Evolutionary conservation across 2,113 vertebrate species (phyloP).

Genomic region (Donacobius atricapilla): DNA sequence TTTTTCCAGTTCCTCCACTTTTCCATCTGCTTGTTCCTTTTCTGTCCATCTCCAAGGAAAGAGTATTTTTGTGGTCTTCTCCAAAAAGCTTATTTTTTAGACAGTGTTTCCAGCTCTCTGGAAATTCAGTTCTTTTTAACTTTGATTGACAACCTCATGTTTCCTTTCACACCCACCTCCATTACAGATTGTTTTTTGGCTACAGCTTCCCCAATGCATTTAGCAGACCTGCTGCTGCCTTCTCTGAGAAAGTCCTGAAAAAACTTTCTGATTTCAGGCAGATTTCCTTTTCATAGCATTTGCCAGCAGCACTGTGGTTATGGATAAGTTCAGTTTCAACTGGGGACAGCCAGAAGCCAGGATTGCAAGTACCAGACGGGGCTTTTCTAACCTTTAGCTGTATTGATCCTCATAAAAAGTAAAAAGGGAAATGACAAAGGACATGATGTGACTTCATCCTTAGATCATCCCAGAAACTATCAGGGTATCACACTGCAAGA

Average conservation of each 20-base stretch:
- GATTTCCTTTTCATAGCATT: slow-evolving; percentile 19
- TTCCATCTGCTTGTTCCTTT: not conserved
- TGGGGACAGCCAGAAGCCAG: not conserved
- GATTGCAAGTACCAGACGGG: not conserved
- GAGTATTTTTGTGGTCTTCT: not conserved
- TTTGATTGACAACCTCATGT: slow-evolving; percentile 37
- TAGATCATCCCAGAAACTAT: not conserved
- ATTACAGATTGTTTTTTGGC: slow-evolving; percentile 20
- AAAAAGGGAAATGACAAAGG: not conserved
- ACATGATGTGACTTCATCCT: not conserved
- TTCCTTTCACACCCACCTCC: slow-evolving; percentile 48
- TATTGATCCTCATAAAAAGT: not conserved
- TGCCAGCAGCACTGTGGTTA: not conserved
- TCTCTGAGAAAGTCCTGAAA: not conserved
- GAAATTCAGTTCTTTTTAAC: slow-evolving; percentile 2
- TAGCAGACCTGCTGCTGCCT: not conserved
- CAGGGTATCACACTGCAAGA: not conserved
- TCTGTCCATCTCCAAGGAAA: not conserved
- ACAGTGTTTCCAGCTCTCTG: not conserved
- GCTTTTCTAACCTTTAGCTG: slow-evolving; percentile 21
- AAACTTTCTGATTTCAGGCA: not conserved
- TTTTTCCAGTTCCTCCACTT: not conserved
- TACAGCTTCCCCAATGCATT: not conserved
- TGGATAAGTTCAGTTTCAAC: not conserved
- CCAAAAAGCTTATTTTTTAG: not conserved